phyloP scores from a whole-genome alignment of 1,140 invertebrate genomes.

The Solen grandis region DNA sequence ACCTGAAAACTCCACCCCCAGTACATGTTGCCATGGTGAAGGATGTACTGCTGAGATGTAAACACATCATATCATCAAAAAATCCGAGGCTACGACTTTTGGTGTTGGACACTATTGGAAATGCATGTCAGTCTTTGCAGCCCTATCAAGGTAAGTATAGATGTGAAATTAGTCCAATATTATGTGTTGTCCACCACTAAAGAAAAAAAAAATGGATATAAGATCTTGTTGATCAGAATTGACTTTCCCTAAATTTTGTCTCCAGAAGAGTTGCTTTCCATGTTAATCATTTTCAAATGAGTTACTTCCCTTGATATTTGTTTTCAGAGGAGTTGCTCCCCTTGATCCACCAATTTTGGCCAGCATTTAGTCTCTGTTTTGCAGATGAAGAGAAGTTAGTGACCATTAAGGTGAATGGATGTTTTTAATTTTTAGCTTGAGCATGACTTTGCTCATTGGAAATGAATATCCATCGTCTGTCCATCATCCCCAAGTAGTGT shows the following conservation, averaged over 20 bases:
- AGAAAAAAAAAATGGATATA: no score
- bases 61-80: constrained; percentile 71
- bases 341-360: constrained; percentile 74
- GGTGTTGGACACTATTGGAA: constrained; percentile 69
- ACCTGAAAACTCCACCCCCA: constrained; percentile 59
- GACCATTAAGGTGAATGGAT: constrained; percentile 68
- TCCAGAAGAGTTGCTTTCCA: no score
- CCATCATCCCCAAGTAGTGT: no score
- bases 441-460: no score
- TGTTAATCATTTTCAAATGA: no score
- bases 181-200: no score
- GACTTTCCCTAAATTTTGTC: no score
- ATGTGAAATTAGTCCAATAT: not conserved
- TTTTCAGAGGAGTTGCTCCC: constrained; percentile 75
- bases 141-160: constrained; percentile 64
- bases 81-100: constrained; percentile 69
- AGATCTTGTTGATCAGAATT: no score
- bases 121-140: constrained; percentile 62
- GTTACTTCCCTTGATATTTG: no score
- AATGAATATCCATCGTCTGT: no score
- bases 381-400: constrained; percentile 74
- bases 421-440: no score
- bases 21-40: constrained; percentile 68
- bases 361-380: constrained; percentile 71
- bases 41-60: constrained; percentile 71